Conservation (phyloP, 2,113 vertebrate species). For the Calonectris borealis region DNA sequence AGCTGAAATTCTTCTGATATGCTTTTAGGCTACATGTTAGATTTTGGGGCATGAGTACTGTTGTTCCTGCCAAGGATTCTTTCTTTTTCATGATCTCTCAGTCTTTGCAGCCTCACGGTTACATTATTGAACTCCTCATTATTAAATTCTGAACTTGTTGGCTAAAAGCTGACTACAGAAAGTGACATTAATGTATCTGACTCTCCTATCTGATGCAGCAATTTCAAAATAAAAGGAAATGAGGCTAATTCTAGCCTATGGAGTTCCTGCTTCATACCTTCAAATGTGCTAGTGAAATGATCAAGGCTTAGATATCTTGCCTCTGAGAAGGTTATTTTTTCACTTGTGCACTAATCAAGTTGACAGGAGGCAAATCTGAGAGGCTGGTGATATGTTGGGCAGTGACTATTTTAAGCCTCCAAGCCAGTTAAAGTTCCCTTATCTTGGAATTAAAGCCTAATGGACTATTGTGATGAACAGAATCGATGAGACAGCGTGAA, state of each 20-base stretch:
- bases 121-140: background rate
- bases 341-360: background rate
- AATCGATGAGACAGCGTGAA: background rate
- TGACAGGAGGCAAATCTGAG: background rate
- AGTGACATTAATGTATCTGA: background rate
- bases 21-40: fast-evolving
- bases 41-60: background rate
- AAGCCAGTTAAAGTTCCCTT: background rate
- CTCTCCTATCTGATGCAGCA: background rate
- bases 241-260: background rate
- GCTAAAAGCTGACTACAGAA: background rate
- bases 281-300: background rate
- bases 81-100: background rate
- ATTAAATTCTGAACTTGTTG: background rate
- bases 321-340: background rate
- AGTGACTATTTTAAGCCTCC: background rate
- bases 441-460: background rate
- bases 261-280: background rate
- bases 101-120: background rate
- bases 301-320: background rate
- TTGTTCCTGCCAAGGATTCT: background rate
- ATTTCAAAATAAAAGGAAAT: background rate
- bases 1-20: background rate
- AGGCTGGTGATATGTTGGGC: background rate
- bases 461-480: background rate